Evolutionary conservation across 2,797 vertebrate species (phyloP).

Genomic region (Acipenser ruthenus): DNA sequence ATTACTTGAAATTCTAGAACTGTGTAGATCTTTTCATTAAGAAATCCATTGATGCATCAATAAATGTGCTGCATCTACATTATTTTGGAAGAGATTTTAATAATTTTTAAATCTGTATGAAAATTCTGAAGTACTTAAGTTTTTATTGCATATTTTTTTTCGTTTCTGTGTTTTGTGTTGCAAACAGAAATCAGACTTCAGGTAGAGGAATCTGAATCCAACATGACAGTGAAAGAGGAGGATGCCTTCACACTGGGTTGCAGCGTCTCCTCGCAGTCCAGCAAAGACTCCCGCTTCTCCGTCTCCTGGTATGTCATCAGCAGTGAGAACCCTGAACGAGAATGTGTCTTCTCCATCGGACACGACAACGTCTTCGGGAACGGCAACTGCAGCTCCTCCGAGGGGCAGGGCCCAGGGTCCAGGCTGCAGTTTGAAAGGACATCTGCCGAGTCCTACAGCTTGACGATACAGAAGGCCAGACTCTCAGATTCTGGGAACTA

Average conservation of each 20-base stretch:
- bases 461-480: conserved; percentile 74
- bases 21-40: no score
- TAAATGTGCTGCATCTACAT: no score
- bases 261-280: conserved; percentile 79
- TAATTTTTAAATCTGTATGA: no score
- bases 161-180: background rate
- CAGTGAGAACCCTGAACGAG: conserved; percentile 37
- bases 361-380: conserved; percentile 79
- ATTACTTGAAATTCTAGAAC: no score
- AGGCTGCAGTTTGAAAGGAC: conserved; percentile 84
- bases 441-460: conserved; percentile 72
- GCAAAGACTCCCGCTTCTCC: conserved; percentile 80
- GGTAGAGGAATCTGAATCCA: conserved; percentile 76
- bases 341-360: conserved; percentile 77
- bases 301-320: conserved; percentile 84
- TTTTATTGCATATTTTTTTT: background rate
- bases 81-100: no score
- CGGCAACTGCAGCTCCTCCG: conserved; percentile 62
- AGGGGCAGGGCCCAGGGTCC: conserved; percentile 54
- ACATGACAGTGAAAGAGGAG: conserved; percentile 75
- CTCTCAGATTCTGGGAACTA: conserved; percentile 75
- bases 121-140: no score
- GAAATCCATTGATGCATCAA: no score
- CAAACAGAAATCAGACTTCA: conserved; percentile 74
- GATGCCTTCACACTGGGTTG: conserved; percentile 79